phyloP scores from a whole-genome alignment of 2,888 invertebrate species.

The Bombylius discolor region DNA sequence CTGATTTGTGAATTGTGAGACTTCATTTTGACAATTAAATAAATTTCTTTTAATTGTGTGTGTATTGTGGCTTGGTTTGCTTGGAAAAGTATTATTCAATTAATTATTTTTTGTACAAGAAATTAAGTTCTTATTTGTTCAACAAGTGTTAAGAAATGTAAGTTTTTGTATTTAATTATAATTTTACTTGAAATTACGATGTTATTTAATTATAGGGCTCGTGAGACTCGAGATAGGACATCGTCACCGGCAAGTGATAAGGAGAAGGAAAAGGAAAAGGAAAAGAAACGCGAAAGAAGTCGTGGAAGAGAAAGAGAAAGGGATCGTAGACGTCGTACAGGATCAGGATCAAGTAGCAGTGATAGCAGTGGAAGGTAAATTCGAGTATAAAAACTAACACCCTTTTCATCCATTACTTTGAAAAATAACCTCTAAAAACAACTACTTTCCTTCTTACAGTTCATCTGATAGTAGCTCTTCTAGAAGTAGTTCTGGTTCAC shows the following conservation, averaged over 20 bases:
- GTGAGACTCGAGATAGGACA: constrained; percentile 60
- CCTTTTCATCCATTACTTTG: no score
- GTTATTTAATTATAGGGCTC: not conserved
- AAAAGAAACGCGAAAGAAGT: constrained; percentile 15
- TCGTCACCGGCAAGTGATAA: constrained; percentile 56
- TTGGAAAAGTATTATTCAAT: no score
- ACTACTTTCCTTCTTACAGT: constrained; percentile 28
- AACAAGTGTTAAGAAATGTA: no score
- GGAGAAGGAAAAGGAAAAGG: constrained; percentile 54
- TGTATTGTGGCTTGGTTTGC: no score
- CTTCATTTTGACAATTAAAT: no score
- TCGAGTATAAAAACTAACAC: not conserved
- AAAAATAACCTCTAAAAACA: no score
- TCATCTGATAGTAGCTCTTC: constrained; percentile 76
- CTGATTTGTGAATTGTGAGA: no score
- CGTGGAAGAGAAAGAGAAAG: constrained; percentile 30
- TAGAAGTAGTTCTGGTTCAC: constrained; percentile 61
- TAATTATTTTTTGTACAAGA: no score
- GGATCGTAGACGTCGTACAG: constrained; percentile 37
- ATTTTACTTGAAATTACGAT: no score
- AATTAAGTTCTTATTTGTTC: no score
- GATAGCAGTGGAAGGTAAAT: constrained; percentile 58
- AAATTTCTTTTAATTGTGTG: no score
- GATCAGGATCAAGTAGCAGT: constrained; percentile 65
- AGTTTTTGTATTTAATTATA: no score